These are phyloP conservation scores for Hormiphora californensis DNA, from an alignment of 37 sponge, comb jelly and placozoan genomes.

Conservation along the genomic window DNA sequence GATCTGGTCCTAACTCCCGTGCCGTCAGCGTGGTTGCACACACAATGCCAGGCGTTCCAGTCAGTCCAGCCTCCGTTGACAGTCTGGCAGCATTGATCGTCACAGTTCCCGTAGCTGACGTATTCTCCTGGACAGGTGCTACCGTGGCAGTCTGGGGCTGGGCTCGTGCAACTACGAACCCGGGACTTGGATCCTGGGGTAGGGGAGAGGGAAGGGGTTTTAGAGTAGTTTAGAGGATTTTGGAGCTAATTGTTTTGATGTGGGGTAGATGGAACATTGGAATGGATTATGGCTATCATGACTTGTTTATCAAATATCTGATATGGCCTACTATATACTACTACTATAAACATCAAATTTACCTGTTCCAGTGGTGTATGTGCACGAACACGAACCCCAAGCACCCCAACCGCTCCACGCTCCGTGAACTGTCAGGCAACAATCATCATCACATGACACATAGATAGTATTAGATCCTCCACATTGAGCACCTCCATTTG, in stretches of 20 bases:
- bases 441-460: no score
- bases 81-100: constrained; percentile 10
- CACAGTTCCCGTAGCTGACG: not conserved
- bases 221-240: no score
- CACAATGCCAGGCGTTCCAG: not conserved
- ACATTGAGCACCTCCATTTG: no score
- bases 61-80: not conserved
- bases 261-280: no score
- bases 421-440: no score
- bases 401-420: not conserved
- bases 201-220: not conserved
- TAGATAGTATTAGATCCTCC: no score
- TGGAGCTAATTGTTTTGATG: no score
- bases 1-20: not conserved
- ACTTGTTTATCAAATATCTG: no score
- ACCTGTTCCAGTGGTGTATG: no score
- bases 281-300: no score
- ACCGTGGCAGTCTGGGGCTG: not conserved
- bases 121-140: not conserved
- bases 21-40: not conserved
- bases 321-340: no score
- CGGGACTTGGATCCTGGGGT: not conserved
- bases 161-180: not conserved
- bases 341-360: no score
- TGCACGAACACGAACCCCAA: not conserved